A percentile compares a stretch with the other conserved stretches of the same genome.
Evolutionary conservation across 2,888 invertebrate species (phyloP).

Genomic region (Palloptera scutellata): DNA sequence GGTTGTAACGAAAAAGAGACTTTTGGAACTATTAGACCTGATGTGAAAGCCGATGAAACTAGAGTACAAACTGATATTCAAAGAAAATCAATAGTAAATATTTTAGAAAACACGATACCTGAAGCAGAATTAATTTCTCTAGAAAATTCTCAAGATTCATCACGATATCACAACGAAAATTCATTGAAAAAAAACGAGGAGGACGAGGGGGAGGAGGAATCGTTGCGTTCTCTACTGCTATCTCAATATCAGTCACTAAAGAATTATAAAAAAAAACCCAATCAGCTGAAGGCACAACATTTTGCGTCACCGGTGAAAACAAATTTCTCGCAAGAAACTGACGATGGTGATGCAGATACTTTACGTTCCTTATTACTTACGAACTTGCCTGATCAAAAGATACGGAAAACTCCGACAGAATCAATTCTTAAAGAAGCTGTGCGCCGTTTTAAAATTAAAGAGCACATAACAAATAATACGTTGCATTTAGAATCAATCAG

Average conservation of each 20-base stretch:
- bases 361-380: constrained; percentile 50
- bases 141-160: no score
- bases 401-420: constrained; percentile 45
- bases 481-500: no score
- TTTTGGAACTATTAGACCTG: no score
- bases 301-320: neutral
- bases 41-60: no score
- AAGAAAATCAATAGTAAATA: no score
- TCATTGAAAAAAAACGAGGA: no score
- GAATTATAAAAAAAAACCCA: neutral
- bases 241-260: constrained; percentile 36
- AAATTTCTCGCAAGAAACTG: constrained; percentile 32
- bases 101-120: no score
- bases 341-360: constrained; percentile 45
- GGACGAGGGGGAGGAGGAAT: constrained; percentile 55
- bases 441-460: constrained; percentile 48
- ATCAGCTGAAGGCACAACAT: neutral
- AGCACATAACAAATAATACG: neutral
- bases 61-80: no score
- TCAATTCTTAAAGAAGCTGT: constrained; percentile 60
- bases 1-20: no score
- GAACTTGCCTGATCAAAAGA: constrained; percentile 43
- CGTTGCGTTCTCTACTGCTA: constrained; percentile 55
- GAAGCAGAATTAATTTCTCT: no score
- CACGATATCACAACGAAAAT: no score